These are phyloP conservation scores for Sebastes miniatus DNA, from an alignment of 2,797 vertebrate genomes.

Conservation along the genomic window DNA sequence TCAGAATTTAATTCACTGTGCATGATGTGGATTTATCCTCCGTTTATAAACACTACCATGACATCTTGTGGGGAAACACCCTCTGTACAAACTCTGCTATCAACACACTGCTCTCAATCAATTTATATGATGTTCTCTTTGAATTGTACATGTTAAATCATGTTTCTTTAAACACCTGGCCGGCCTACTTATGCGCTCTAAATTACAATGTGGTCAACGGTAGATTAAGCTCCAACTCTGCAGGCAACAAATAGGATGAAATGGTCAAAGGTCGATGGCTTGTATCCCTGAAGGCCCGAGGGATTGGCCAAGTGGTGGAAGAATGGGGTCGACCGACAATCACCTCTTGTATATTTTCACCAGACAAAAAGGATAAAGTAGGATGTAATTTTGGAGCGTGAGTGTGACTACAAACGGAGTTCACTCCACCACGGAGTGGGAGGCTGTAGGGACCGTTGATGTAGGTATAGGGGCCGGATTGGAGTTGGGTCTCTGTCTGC, in stretches of 20 bases:
- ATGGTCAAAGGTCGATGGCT: slow-evolving; percentile 3
- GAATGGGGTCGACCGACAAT: neutral
- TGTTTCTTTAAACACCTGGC: neutral
- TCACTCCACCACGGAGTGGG: too few species aligned
- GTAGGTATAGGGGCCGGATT: too few species aligned
- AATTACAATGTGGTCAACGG: neutral
- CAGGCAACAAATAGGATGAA: neutral
- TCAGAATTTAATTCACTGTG: neutral
- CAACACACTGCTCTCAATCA: neutral
- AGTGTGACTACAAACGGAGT: too few species aligned
- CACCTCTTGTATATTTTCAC: too few species aligned
- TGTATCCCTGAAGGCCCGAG: neutral
- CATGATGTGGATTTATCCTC: neutral
- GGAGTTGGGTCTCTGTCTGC: too few species aligned
- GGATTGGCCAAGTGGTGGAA: neutral
- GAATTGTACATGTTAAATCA: neutral
- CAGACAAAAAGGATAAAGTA: too few species aligned
- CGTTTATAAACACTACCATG: neutral
- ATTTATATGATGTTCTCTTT: neutral
- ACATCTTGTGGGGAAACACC: slow-evolving; percentile 43
- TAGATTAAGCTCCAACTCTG: neutral
- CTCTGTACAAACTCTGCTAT: neutral
- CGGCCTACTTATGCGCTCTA: fast-evolving
- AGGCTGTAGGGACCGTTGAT: too few species aligned
- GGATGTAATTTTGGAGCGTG: too few species aligned